Conservation (phyloP, 1,140 invertebrate genomes). For the Limonius californicus region DNA sequence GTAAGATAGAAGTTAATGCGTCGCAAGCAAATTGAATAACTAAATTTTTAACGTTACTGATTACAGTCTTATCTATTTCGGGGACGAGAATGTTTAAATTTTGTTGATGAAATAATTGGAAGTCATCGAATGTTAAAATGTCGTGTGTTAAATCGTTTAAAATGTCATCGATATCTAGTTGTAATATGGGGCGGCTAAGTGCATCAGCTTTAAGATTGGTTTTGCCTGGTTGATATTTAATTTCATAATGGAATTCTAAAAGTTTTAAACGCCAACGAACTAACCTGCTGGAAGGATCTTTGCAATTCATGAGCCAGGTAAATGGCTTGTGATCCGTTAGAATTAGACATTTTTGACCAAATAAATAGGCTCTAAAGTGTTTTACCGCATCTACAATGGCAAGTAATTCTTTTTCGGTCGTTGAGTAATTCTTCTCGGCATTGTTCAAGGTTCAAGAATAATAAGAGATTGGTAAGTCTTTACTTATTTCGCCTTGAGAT, state of each 20-base stretch:
- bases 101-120: background rate
- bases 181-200: slow-evolving; percentile 24
- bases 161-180: background rate
- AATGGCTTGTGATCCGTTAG: background rate
- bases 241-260: no score
- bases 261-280: background rate
- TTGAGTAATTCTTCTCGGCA: background rate
- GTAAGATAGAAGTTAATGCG: background rate
- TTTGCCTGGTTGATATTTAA: slow-evolving; percentile 31
- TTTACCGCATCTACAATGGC: background rate
- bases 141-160: background rate
- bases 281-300: background rate
- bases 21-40: background rate
- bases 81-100: background rate
- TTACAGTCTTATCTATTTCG: background rate
- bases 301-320: background rate
- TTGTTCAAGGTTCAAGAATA: slow-evolving; percentile 1
- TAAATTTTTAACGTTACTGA: background rate
- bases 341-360: background rate
- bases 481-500: slow-evolving; percentile 1
- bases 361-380: background rate
- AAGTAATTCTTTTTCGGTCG: background rate
- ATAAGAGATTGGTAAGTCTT: slow-evolving; percentile 5
- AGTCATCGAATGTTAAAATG: background rate
- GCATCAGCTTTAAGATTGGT: slow-evolving; percentile 43